These are phyloP conservation scores for Xiphophorus birchmanni DNA, from an alignment of 2,797 vertebrate species.

Conservation along the genomic window DNA sequence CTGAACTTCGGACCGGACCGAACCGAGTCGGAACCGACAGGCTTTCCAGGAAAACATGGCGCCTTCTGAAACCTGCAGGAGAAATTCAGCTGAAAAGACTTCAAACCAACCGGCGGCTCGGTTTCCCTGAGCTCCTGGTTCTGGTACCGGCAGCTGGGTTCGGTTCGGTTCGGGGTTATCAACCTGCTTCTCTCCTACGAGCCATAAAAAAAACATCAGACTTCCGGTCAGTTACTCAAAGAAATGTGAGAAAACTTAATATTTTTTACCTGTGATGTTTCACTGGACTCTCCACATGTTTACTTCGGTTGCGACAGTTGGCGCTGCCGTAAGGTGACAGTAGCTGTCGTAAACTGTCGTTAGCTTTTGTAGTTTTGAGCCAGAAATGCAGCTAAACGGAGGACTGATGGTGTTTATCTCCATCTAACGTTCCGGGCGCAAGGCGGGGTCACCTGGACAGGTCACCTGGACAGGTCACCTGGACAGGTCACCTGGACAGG, in stretches of 20 bases:
- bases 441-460: too few species aligned
- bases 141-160: not conserved
- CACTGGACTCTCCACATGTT: slow-evolving; percentile 31
- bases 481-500: too few species aligned
- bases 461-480: too few species aligned
- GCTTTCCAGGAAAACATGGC: not conserved
- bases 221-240: too few species aligned
- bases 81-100: not conserved
- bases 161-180: not conserved
- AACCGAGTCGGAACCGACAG: not conserved
- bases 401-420: too few species aligned
- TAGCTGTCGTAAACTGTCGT: slow-evolving; percentile 13
- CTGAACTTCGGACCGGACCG: not conserved
- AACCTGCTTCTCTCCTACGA: not conserved
- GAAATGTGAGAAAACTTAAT: too few species aligned
- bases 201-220: too few species aligned
- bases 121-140: not conserved
- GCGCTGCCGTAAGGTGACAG: not conserved
- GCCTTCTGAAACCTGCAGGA: not conserved
- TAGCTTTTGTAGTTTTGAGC: not conserved
- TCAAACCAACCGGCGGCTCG: not conserved
- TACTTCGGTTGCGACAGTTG: not conserved
- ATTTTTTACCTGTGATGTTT: not conserved
- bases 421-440: too few species aligned
- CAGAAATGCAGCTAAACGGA: not conserved